These are phyloP conservation scores for Heterotis niloticus DNA, from an alignment of 2,113 vertebrate genomes.

Conservation along the genomic window DNA sequence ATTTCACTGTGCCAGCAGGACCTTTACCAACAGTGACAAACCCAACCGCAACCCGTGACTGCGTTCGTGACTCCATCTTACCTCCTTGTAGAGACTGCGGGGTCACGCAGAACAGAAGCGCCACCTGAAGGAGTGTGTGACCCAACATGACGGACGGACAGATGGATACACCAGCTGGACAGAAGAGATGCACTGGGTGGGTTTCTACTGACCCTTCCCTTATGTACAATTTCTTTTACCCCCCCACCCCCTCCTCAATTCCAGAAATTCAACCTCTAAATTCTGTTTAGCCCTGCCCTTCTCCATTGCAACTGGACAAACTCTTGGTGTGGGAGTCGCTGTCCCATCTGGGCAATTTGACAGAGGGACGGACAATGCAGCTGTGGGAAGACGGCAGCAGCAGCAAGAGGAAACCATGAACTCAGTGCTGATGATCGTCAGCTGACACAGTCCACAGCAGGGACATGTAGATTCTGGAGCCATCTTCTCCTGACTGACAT, in stretches of 20 bases:
- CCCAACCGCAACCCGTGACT: background rate
- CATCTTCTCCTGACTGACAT: no score
- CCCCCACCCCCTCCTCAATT: background rate
- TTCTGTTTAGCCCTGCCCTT: background rate
- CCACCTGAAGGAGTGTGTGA: background rate
- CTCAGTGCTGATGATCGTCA: background rate
- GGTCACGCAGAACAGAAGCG: slow-evolving; percentile 15
- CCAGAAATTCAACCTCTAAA: background rate
- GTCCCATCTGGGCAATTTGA: background rate
- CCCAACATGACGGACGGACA: background rate
- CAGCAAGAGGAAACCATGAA: background rate
- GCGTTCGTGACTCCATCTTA: background rate
- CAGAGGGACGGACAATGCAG: background rate
- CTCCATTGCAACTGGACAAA: background rate
- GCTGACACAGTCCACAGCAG: background rate
- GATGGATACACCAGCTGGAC: background rate
- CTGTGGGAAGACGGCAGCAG: no score
- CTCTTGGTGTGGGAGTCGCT: background rate
- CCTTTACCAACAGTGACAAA: background rate
- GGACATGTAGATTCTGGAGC: background rate
- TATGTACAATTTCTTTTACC: slow-evolving; percentile 15
- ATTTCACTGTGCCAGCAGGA: background rate
- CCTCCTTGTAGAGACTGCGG: slow-evolving; percentile 15
- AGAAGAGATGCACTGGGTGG: background rate
- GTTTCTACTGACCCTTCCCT: background rate